These are phyloP conservation scores for Rhinopomastus cyanomelas DNA, from an alignment of 2,113 vertebrate genomes.

Conservation along the genomic window DNA sequence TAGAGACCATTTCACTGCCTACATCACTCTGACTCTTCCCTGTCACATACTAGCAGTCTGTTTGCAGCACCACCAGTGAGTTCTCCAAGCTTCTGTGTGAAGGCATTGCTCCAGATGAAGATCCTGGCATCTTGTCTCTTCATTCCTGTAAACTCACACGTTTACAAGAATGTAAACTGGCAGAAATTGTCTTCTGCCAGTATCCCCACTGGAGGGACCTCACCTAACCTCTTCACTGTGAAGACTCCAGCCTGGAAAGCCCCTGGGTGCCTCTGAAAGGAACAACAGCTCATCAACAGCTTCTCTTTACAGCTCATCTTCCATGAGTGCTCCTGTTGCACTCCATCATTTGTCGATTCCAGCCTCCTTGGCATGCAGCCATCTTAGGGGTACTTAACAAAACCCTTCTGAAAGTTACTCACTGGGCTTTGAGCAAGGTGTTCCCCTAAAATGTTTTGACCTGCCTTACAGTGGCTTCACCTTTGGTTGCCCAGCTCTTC, in stretches of 20 bases:
- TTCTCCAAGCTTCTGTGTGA: background rate
- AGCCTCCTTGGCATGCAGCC: background rate
- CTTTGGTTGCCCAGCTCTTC: slow-evolving; percentile 8
- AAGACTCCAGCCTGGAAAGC: background rate
- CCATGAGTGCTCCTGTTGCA: background rate
- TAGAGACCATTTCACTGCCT: background rate
- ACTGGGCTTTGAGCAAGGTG: background rate
- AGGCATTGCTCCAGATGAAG: background rate
- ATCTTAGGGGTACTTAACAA: background rate
- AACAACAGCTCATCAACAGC: background rate
- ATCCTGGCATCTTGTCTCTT: background rate
- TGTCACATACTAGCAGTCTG: background rate
- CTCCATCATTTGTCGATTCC: background rate
- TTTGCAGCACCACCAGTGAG: background rate
- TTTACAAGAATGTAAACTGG: no score
- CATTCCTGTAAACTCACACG: background rate
- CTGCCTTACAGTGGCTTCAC: background rate
- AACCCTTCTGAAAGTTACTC: background rate
- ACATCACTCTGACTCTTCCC: background rate
- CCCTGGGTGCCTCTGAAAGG: background rate
- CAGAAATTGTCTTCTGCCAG: background rate
- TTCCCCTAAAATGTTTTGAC: background rate
- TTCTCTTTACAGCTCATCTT: background rate
- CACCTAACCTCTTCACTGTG: background rate
- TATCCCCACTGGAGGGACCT: background rate